These are phyloP conservation scores for Heliconius hortense DNA, from an alignment of 2,888 invertebrate species.

Conservation along the genomic window DNA sequence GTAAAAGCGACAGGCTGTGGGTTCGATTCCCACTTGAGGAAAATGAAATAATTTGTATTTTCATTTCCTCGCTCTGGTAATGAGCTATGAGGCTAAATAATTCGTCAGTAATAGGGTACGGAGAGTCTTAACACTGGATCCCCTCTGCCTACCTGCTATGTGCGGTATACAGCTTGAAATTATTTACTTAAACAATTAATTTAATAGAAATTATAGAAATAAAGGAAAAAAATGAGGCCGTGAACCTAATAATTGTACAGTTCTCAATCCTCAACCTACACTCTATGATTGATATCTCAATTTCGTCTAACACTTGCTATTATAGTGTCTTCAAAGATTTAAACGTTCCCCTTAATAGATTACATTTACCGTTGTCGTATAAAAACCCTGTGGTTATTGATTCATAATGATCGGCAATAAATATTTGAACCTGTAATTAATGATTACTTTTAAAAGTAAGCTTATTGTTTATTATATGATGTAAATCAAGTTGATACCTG, in stretches of 20 bases:
- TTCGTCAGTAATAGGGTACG: not conserved
- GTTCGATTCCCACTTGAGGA: too few species aligned
- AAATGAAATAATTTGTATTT: too few species aligned
- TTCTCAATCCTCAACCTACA: conserved; percentile 39
- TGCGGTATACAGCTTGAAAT: not conserved
- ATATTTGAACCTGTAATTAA: conserved; percentile 18
- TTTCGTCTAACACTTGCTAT: conserved; percentile 33
- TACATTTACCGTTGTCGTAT: conserved; percentile 39
- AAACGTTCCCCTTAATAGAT: conserved; percentile 26
- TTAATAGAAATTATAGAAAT: conserved; percentile 33
- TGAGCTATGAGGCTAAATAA: not conserved
- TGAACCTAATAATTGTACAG: conserved; percentile 20
- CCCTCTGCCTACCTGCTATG: not conserved
- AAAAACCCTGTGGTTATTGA: conserved; percentile 25
- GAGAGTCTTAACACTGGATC: not conserved
- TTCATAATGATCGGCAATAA: conserved; percentile 27
- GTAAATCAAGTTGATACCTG: conserved; percentile 5
- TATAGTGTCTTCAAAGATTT: conserved; percentile 32
- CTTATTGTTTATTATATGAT: conserved; percentile 10
- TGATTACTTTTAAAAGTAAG: conserved; percentile 11
- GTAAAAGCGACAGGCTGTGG: too few species aligned
- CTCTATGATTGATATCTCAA: conserved; percentile 44
- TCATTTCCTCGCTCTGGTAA: too few species aligned
- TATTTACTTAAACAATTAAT: not conserved
- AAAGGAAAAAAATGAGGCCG: conserved; percentile 33